Evolutionary conservation across 2,797 vertebrate genomes (phyloP).

Genomic region (Halcyon badia): DNA sequence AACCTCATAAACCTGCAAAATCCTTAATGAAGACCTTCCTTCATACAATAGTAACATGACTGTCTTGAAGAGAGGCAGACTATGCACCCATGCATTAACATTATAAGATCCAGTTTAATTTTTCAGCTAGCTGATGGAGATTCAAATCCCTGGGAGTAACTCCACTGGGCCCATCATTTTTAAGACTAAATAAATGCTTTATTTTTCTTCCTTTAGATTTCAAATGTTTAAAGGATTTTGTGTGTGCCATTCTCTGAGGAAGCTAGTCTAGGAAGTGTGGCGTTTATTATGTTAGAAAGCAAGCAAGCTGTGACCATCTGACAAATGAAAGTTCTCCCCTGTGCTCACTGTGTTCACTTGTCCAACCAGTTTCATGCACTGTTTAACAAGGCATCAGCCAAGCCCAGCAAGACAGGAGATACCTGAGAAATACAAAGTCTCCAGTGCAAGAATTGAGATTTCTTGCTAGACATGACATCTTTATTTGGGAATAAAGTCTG

Average conservation of each 20-base stretch:
- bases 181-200: conserved; percentile 33
- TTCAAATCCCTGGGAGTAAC: background rate
- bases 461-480: conserved; percentile 21
- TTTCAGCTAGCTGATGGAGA: background rate
- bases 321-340: conserved; percentile 17
- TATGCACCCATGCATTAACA: background rate
- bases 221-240: background rate
- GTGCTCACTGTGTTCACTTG: background rate
- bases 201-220: conserved; percentile 17
- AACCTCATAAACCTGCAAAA: background rate
- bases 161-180: background rate
- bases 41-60: background rate
- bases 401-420: background rate
- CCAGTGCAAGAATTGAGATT: background rate
- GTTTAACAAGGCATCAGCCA: conserved; percentile 18
- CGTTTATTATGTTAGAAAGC: conserved; percentile 30
- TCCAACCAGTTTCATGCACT: conserved; percentile 5
- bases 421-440: background rate
- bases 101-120: background rate
- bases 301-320: conserved; percentile 10
- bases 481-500: conserved; percentile 11
- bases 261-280: background rate
- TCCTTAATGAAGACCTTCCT: background rate
- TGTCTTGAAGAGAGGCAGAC: background rate
- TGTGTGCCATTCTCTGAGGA: background rate